Evolutionary conservation across 2,888 invertebrate species (phyloP), one percentile per base, ranked within the genome.

Genomic region (Andrena chrysosceles): DNA sequence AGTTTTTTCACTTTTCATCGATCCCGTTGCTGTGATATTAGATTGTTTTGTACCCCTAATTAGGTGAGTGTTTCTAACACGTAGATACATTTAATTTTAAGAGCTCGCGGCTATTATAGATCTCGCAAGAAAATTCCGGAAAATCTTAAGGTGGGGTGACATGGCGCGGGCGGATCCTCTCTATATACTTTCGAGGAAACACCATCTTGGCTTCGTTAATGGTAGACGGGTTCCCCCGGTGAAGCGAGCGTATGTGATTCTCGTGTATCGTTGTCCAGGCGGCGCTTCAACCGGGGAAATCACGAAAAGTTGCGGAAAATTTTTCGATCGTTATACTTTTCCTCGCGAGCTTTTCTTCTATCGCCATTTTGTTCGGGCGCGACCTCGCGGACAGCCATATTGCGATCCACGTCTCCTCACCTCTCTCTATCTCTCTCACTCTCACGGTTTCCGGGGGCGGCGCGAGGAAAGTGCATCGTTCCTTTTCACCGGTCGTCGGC

Each of bases 291-390:
- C 67, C 80, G 78, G 74, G 81, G 78, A 73, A 72, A 87, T 74
- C 84, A 64, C 29, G 29, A 13, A n/a, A 59, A 56, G 20, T 2
- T 7, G 31, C 35, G 31, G 59, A 29, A 13, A n/a, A 23, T 23
- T 72, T 54, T 23, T 29, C 54, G 54, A 63, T 63, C 60, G 23
- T 16, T 66, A 66, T 68, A 52, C 69, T 89, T 89, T 88, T 84
- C 80, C 68, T 68, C 29, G 70, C 77, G 84, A 84, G 84, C 86
- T 89, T 89, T 87, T 78, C 83, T 78, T 74, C 69, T 72, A 84
- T 91, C 93, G 93, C 93, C 93, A 93, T 93, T 88, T 93, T 93
- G 93, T 89, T 90, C 90, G 90, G 90, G 90, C 85, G 87, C 89
- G 89, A 91, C 90, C 90, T 91, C 84, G 85, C 87, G 77, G 89